These are phyloP conservation scores for Bergia sp. DNA, from an alignment of 92 coral and sea anemone species.

Conservation along the genomic window DNA sequence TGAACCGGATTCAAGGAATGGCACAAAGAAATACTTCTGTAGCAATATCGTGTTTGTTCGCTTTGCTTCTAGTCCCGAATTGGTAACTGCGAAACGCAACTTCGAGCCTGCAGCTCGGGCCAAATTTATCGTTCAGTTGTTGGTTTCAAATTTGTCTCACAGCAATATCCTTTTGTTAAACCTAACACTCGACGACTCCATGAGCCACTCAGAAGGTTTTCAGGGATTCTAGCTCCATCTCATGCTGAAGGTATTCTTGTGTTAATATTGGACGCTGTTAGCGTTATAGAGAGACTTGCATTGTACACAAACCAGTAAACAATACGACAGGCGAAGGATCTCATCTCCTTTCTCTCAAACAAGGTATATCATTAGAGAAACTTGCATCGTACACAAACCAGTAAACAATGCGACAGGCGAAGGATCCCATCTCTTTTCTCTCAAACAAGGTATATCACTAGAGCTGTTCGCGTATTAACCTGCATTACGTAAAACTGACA, in stretches of 20 bases:
- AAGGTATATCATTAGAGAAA: no score
- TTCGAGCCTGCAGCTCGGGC: neutral
- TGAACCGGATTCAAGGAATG: neutral
- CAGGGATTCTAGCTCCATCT: neutral
- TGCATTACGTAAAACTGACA: no score
- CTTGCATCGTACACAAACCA: neutral
- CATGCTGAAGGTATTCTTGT: neutral
- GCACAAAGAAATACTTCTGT: neutral
- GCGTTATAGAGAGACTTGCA: neutral
- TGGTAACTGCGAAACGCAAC: neutral
- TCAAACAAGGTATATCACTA: no score
- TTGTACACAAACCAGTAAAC: neutral
- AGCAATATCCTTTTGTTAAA: no score
- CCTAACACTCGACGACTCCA: neutral
- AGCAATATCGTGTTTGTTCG: neutral
- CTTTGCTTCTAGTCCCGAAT: neutral
- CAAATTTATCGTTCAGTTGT: neutral
- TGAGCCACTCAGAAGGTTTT: neutral
- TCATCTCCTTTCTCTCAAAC: neutral
- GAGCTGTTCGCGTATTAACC: no score
- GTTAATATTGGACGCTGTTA: neutral
- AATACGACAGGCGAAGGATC: neutral
- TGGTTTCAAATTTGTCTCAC: neutral
- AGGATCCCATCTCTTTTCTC: neutral
- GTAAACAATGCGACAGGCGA: neutral